Percentiles rank a stretch among this genome's conserved stretches.
phyloP scores from a whole-genome alignment of 2,113 vertebrate genomes.

The Chionomys nivalis region DNA sequence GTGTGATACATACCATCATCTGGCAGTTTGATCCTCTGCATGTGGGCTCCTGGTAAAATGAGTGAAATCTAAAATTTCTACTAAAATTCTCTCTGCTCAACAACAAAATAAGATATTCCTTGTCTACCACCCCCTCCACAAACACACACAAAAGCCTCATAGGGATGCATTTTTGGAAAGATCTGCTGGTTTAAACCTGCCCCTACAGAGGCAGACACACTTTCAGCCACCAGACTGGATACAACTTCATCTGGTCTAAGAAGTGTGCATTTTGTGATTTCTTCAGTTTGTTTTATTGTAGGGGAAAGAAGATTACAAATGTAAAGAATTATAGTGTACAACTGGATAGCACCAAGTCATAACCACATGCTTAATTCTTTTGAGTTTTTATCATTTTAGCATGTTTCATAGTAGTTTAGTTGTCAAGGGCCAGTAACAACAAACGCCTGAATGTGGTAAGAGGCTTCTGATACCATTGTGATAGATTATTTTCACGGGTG shows the following conservation, averaged over 20 bases:
- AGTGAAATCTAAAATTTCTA: not conserved
- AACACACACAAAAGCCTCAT: not conserved
- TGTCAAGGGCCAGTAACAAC: slow-evolving; percentile 76
- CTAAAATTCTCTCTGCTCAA: slow-evolving; percentile 20
- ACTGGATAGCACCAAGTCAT: not conserved
- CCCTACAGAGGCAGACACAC: not conserved
- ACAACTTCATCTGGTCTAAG: not conserved
- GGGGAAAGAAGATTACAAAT: not conserved
- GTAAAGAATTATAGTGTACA: not conserved
- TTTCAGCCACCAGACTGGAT: not conserved
- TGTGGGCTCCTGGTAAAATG: not conserved
- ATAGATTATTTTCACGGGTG: slow-evolving; percentile 79
- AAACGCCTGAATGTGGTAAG: slow-evolving; percentile 81
- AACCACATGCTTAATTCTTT: not conserved
- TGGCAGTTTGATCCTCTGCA: not conserved
- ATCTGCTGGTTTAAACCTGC: not conserved
- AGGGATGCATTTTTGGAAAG: not conserved
- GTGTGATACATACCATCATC: not conserved
- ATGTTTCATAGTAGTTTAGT: slow-evolving; percentile 85
- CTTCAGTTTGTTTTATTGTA: not conserved
- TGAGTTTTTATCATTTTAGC: slow-evolving; percentile 68
- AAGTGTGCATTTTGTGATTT: not conserved
- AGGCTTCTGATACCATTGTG: slow-evolving; percentile 79
- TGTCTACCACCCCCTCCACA: accelerated
- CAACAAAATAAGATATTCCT: not conserved